phyloP scores from a whole-genome alignment of 2,797 vertebrate species.

The Enteromius anoplus region DNA sequence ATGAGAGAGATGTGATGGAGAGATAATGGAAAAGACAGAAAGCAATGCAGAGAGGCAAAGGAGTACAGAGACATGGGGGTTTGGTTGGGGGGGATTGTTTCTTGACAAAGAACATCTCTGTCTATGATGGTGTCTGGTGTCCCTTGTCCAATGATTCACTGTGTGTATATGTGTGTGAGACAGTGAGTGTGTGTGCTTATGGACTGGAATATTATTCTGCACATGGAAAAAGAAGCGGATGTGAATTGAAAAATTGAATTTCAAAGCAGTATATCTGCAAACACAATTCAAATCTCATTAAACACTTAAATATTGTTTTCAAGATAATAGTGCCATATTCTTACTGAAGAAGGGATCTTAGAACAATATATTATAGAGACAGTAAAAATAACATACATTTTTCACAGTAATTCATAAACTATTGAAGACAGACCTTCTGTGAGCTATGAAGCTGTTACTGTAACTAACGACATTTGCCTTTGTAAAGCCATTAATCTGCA shows the following conservation, averaged over 20 bases:
- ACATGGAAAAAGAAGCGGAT: constrained; percentile 17
- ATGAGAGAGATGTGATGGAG: constrained; percentile 57
- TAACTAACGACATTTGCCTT: not conserved
- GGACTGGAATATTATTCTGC: constrained; percentile 31
- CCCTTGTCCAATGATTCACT: constrained; percentile 55
- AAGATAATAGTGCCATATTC: not conserved
- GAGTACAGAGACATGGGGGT: constrained; percentile 36
- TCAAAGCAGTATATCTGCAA: not conserved
- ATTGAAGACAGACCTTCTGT: not conserved
- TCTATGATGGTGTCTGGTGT: constrained; percentile 71
- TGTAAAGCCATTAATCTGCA: not conserved
- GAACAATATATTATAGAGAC: not conserved
- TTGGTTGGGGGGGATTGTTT: constrained; percentile 50
- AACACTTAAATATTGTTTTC: not conserved
- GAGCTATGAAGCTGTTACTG: not conserved
- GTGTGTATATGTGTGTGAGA: constrained; percentile 50
- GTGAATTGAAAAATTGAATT: not conserved
- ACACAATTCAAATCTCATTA: constrained; percentile 16
- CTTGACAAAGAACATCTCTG: constrained; percentile 74
- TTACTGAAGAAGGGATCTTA: not conserved
- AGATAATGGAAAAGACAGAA: constrained; percentile 49
- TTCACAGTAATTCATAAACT: not conserved
- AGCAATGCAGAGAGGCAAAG: constrained; percentile 24
- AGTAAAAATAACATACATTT: not conserved
- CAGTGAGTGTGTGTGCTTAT: constrained; percentile 47